Evolutionary conservation across 2,797 vertebrate species (phyloP).

Genomic region (Galaxias olidus): DNA sequence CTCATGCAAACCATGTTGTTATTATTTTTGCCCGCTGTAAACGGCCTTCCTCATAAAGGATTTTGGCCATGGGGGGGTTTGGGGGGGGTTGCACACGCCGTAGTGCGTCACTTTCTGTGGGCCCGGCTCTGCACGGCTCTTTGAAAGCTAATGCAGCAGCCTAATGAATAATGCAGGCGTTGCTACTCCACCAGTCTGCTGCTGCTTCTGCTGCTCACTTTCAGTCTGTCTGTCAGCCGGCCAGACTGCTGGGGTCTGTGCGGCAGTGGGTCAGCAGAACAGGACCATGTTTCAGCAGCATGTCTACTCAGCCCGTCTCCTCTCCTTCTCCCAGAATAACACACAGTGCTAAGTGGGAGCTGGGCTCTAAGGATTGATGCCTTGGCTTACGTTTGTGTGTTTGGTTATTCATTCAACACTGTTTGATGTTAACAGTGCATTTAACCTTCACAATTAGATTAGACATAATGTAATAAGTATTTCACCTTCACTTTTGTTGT

Average conservation of each 20-base stretch:
- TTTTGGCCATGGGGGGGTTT: conserved; percentile 44
- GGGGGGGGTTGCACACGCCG: conserved; percentile 29
- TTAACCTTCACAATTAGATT: no score
- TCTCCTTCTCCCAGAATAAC: conserved; percentile 1
- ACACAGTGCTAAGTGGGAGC: background rate
- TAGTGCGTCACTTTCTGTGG: conserved; percentile 44
- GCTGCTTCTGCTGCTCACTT: conserved; percentile 36
- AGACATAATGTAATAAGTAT: no score
- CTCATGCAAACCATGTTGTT: conserved; percentile 27
- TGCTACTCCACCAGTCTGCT: conserved; percentile 44
- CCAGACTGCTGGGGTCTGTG: conserved; percentile 36
- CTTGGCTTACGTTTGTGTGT: no score
- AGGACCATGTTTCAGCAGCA: conserved; percentile 29
- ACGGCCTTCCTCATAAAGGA: conserved; percentile 54
- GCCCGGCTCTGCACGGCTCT: conserved; percentile 33
- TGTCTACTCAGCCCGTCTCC: conserved; percentile 13
- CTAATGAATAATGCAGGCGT: conserved; percentile 73
- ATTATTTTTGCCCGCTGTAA: conserved; percentile 29
- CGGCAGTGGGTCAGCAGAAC: conserved; percentile 50
- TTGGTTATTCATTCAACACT: no score
- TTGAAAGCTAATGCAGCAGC: conserved; percentile 55
- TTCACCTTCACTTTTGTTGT: no score
- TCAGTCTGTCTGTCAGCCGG: conserved; percentile 7
- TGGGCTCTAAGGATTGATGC: background rate
- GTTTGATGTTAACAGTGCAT: no score